phyloP scores from a whole-genome alignment of 2,113 vertebrate genomes.

The western clawed frog (Xenopus tropicalis) region UCB_Xtro_10.0 CM004444.2:12044501-12045000 shows the following conservation, averaged over 20 bases:
- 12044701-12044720: no score
- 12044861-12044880: constrained; percentile 42
- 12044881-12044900: constrained; percentile 45
- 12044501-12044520: no score
- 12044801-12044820: constrained; percentile 70
- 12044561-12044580: no score
- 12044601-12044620: no score
- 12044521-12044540: no score
- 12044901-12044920: constrained; percentile 35
- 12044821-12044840: constrained; percentile 52
- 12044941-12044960: constrained; percentile 44
- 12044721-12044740: no score
- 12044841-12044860: constrained; percentile 43
- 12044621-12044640: no score
- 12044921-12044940: neutral
- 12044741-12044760: constrained; percentile 30
- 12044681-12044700: no score
- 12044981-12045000: constrained; percentile 74
- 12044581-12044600: no score
- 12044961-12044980: constrained; percentile 66
- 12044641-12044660: no score
- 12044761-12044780: constrained; percentile 31
- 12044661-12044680: no score
- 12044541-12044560: no score
- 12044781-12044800: constrained; percentile 39